A percentile compares a stretch with the other conserved stretches of the same genome.
These are phyloP conservation scores for Clusia tigrina DNA, from an alignment of 2,888 invertebrate species.

Conservation along the genomic window DNA sequence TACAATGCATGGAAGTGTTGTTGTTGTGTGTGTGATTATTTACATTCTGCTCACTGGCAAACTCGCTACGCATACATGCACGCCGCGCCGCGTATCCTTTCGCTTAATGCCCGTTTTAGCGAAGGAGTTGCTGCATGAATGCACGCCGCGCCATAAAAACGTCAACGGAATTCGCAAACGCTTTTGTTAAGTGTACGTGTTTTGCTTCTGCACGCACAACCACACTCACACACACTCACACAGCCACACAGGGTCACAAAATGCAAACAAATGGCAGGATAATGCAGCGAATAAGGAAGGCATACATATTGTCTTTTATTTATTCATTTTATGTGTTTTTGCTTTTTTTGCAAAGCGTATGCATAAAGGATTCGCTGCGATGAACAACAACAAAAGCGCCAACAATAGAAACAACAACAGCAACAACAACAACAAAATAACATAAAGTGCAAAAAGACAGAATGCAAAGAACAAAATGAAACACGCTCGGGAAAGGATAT, in stretches of 20 bases:
- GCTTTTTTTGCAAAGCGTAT: neutral
- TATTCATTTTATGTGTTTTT: neutral
- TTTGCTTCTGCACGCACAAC: slow-evolving; percentile 11
- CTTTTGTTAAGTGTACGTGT: slow-evolving; percentile 10
- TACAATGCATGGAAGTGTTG: too few species aligned
- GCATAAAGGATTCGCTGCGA: neutral
- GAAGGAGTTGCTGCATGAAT: slow-evolving; percentile 40
- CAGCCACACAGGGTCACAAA: too few species aligned
- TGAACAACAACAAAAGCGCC: neutral
- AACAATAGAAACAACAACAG: too few species aligned
- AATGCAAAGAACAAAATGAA: slow-evolving; percentile 18
- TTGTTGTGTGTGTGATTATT: too few species aligned
- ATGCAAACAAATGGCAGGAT: slow-evolving; percentile 51
- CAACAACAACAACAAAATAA: neutral
- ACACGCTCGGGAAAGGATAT: slow-evolving; percentile 17
- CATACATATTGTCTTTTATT: neutral
- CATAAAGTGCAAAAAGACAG: too few species aligned
- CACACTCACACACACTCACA: too few species aligned
- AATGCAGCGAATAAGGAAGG: slow-evolving; percentile 11
- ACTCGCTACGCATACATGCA: too few species aligned
- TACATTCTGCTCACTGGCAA: too few species aligned
- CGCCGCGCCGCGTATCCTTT: too few species aligned
- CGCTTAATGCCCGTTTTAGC: slow-evolving; percentile 33
- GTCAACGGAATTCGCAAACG: slow-evolving; percentile 11
- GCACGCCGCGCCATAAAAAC: slow-evolving; percentile 2